These are phyloP conservation scores for Drusus annulatus DNA, from an alignment of 1,140 invertebrate species.

Conservation along the genomic window DNA sequence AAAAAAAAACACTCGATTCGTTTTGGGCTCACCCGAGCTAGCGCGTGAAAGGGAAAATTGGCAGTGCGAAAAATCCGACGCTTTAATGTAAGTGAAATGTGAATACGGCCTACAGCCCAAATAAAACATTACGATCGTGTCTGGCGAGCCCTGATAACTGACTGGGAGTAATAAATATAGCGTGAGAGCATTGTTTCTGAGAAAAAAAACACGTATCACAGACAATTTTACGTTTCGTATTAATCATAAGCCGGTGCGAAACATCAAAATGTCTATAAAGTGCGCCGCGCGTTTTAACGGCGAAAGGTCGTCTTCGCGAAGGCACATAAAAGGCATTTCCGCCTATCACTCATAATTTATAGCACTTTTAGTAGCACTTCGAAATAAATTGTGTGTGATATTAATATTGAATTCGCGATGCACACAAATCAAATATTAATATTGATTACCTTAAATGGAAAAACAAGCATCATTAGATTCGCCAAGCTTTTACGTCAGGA, in stretches of 20 bases:
- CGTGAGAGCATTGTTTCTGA: constrained; percentile 29
- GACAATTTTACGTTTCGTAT: constrained; percentile 29
- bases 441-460: no score
- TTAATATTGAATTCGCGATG: no score
- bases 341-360: neutral
- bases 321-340: neutral
- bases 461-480: no score
- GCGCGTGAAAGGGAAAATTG: constrained; percentile 27
- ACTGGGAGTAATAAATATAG: constrained; percentile 12
- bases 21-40: neutral
- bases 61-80: constrained; percentile 28
- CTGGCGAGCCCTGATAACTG: constrained; percentile 32
- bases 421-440: no score
- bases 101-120: constrained; percentile 10
- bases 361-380: no score
- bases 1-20: no score
- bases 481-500: no score
- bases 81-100: constrained; percentile 39
- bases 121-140: constrained; percentile 36
- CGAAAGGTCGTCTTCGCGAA: neutral
- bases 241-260: constrained; percentile 21
- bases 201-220: constrained; percentile 26
- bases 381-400: no score
- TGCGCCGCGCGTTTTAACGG: constrained; percentile 7
- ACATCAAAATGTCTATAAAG: constrained; percentile 9